Base-by-base conservation (phyloP, 2,888 invertebrate species). In the Monochamus alternatus region DNA sequence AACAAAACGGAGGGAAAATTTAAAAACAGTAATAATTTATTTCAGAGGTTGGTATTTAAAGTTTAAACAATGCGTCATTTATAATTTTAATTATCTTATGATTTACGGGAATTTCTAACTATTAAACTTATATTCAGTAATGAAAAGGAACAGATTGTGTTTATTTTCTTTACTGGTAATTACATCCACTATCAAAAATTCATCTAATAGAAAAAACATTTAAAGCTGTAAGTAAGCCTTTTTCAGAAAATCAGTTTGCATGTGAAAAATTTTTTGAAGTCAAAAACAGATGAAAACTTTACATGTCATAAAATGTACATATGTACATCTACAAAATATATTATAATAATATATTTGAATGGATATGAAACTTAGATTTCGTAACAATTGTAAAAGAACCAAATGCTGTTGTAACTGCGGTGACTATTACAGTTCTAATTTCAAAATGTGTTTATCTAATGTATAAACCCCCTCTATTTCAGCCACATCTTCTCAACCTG, bases 401-500 rank as follows among this genome's bases (percentile, higher is more conserved):
- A 78, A 71, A 55, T 76, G 74, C 43, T 32, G 43, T 58, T 66
- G 70, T 60, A 38, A 60, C 38, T 63, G 64, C 69, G 52, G 63
- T 31, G 38, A 62, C 10, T 55, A 38, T 64, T 73, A 71, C 38
- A 44, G 62, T 63, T 47, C 52, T n/a, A 66, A 32, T 44, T 8
- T 59, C 12, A 10, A 14, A 47, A 5, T 59, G n/a, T 59, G 10
- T 9, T 65, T 31, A 44, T 51, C 32, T 31, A 32, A 55, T 55
- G 44, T 65, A 68, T 55, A 30, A 44, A 64, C 32, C 43, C 14
- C 44, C 51, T 38, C 65, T 75, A 44, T 81, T 82, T 30, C 63
- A 82, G 82, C 81, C 38, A 78, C 80, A 14, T 79, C 82, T 9
- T 76, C 82, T 3, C 82, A 83, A 65, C 70, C 78, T 4, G 84